Evolutionary conservation across 2,113 vertebrate species (phyloP).

Genomic region (Marcusenius ussheri): DNA sequence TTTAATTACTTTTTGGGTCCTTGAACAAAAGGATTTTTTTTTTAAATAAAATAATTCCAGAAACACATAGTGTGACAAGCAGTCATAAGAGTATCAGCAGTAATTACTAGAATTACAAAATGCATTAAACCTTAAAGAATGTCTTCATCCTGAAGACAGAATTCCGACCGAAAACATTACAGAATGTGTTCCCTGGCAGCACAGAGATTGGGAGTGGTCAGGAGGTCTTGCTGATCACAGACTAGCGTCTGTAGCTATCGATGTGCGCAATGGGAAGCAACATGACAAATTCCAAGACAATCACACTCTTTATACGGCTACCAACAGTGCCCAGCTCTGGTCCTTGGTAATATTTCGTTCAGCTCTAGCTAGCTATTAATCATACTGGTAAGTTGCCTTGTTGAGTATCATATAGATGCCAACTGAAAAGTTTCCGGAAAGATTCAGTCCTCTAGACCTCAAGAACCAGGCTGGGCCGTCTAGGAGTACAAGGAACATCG

Average conservation of each 20-base stretch:
- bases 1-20: conserved; percentile 4
- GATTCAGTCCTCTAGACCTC: background rate
- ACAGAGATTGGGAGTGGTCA: background rate
- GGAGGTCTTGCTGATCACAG: background rate
- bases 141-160: conserved; percentile 10
- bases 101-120: conserved; percentile 17
- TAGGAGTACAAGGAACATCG: background rate
- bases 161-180: background rate
- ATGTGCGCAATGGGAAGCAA: background rate
- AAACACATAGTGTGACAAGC: background rate
- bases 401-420: background rate
- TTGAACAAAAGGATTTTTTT: background rate
- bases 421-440: background rate
- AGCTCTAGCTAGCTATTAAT: background rate
- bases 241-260: background rate
- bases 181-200: background rate
- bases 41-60: conserved; percentile 3
- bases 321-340: background rate
- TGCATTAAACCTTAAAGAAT: background rate
- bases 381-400: background rate
- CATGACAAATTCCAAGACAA: background rate
- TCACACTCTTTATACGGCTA: background rate
- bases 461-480: background rate
- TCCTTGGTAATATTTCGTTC: background rate
- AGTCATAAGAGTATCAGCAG: background rate